Conservation (phyloP, 1,140 invertebrate genomes). For the Wasmannia auropunctata region DNA sequence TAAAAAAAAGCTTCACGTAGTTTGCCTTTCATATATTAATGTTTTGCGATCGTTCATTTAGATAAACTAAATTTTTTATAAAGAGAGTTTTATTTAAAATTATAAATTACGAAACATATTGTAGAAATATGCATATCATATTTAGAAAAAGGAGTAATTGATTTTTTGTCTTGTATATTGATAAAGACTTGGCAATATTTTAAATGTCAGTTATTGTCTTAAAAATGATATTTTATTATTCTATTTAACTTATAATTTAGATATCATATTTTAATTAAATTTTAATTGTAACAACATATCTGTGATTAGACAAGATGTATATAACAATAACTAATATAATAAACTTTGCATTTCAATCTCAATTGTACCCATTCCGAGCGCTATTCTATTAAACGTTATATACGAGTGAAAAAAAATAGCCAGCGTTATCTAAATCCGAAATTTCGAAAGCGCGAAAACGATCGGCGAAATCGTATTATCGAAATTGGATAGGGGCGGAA, state of each 20-base stretch:
- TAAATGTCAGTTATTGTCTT: not conserved
- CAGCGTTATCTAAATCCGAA: slow-evolving; percentile 12
- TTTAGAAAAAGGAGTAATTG: not conserved
- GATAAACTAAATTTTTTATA: not conserved
- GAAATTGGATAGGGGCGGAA: slow-evolving; percentile 44
- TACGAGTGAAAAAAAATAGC: not conserved
- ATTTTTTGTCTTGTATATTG: not conserved
- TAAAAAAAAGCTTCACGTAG: not conserved
- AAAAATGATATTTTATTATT: not conserved
- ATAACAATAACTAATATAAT: not conserved
- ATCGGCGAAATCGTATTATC: slow-evolving; percentile 38
- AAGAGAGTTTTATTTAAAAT: no score
- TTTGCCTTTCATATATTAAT: not conserved
- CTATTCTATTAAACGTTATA: slow-evolving; percentile 27
- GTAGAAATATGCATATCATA: not conserved
- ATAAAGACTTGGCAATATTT: not conserved
- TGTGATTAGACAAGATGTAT: not conserved
- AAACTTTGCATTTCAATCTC: not conserved
- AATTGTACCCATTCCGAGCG: no score
- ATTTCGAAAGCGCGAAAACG: not conserved
- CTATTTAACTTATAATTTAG: not conserved
- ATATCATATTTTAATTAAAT: not conserved
- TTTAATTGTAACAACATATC: not conserved
- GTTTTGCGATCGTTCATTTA: not conserved
- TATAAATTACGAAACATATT: not conserved